Evolutionary conservation across 2,113 vertebrate genomes (phyloP).

Genomic region (Crotalus helleri): DNA sequence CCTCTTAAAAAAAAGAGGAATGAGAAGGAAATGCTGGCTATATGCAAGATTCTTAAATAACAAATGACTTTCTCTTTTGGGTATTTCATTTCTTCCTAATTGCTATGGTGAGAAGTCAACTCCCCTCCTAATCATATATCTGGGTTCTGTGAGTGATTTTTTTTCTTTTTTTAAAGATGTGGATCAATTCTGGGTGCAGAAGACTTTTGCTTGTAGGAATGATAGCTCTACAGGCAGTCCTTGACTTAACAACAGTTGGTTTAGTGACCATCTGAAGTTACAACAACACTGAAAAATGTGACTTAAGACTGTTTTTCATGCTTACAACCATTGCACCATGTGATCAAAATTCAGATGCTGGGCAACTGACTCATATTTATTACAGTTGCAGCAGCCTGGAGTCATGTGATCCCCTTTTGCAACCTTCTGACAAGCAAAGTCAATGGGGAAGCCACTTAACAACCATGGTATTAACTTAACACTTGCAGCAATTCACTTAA

Average conservation of each 20-base stretch:
- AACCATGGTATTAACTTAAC: too few relatives aligned
- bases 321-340: neutral
- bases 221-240: neutral
- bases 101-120: neutral
- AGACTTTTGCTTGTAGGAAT: neutral
- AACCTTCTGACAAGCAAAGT: too few relatives aligned
- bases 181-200: neutral
- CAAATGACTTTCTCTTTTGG: neutral
- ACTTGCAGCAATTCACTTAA: too few relatives aligned
- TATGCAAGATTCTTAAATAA: neutral
- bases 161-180: neutral
- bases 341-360: neutral
- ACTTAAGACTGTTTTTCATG: neutral
- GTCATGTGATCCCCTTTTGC: too few relatives aligned
- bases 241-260: neutral
- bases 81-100: neutral
- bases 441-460: too few relatives aligned
- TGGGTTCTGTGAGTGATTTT: neutral
- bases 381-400: neutral
- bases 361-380: neutral
- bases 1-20: neutral
- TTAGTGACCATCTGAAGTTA: neutral
- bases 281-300: neutral
- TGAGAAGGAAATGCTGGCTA: neutral
- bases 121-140: neutral